phyloP scores from a whole-genome alignment of 2,797 vertebrate genomes.

The Thripadectes ignobilis region DNA sequence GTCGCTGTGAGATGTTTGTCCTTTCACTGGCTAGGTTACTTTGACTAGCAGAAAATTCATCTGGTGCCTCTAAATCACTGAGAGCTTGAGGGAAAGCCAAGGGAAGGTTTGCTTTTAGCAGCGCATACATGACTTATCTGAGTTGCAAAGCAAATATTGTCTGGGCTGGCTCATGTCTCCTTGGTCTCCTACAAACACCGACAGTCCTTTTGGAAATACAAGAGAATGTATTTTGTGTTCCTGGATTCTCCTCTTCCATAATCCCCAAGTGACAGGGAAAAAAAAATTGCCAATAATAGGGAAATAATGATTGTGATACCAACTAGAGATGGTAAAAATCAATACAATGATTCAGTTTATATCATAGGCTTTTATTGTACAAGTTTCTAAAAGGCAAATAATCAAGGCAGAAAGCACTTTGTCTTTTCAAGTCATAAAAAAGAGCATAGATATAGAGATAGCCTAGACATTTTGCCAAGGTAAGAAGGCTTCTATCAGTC shows the following conservation, averaged over 20 bases:
- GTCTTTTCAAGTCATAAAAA: background rate
- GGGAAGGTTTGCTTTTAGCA: background rate
- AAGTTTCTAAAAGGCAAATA: background rate
- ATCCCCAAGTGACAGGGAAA: accelerated
- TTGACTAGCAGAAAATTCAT: background rate
- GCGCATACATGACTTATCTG: too few species aligned
- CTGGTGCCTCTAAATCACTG: background rate
- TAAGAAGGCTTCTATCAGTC: background rate
- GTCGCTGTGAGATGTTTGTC: background rate
- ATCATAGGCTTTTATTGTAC: background rate
- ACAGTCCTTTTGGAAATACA: background rate
- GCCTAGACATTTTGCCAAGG: background rate
- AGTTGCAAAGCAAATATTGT: accelerated
- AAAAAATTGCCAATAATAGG: background rate
- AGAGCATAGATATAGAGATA: background rate
- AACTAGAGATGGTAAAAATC: background rate
- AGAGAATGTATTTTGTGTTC: background rate
- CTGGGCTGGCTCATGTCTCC: background rate
- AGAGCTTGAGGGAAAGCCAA: background rate
- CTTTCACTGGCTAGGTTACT: background rate
- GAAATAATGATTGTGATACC: background rate
- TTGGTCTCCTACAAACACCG: background rate
- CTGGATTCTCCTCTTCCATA: background rate
- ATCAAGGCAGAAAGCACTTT: background rate
- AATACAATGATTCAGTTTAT: background rate